Conservation (phyloP, 2,797 vertebrate species). For the Cryptoblepharus egeriae region DNA sequence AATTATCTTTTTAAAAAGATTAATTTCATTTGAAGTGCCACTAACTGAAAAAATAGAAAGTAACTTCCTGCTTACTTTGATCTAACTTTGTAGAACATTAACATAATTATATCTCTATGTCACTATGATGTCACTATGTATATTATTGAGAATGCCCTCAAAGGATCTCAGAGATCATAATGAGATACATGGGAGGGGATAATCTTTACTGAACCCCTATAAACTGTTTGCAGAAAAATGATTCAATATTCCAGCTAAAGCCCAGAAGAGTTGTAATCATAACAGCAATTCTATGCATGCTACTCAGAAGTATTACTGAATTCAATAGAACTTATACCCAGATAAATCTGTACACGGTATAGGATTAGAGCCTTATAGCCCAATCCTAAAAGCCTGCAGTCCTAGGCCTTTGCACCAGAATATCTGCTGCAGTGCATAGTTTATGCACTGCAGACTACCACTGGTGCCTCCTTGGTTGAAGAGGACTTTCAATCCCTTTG, state of each 20-base stretch:
- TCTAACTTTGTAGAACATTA: conserved; percentile 10
- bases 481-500: too few relatives aligned
- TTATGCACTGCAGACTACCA: too few relatives aligned
- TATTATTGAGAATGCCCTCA: background rate
- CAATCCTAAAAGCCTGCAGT: too few relatives aligned
- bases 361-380: background rate
- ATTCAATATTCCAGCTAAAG: background rate
- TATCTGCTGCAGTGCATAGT: too few relatives aligned
- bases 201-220: background rate
- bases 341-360: background rate
- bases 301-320: background rate
- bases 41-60: background rate
- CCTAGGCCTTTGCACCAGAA: too few relatives aligned
- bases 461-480: too few relatives aligned
- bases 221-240: background rate
- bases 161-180: background rate
- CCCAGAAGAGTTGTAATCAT: background rate
- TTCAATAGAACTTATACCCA: background rate
- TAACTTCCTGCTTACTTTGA: background rate
- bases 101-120: background rate
- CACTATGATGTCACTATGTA: background rate
- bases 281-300: too few relatives aligned
- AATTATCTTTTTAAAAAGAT: background rate
- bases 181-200: background rate
- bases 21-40: conserved; percentile 1